A percentile compares a stretch with the other conserved stretches of the same genome.
Conservation (phyloP, 53 echinoderm and acorn worm species). For the Astropecten irregularis region DNA sequence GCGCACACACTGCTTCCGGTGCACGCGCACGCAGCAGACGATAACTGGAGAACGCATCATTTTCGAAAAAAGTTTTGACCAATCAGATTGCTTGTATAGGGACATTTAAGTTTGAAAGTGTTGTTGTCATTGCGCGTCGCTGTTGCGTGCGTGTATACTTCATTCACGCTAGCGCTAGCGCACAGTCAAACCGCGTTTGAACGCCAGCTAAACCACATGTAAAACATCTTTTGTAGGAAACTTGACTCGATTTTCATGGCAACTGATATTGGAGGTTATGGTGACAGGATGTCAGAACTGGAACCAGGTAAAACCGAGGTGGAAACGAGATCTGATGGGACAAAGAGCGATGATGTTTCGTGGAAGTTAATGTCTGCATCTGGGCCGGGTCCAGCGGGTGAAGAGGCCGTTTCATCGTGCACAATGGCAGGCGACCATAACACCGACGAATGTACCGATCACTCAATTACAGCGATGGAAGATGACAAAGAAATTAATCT, state of each 20-base stretch:
- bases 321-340: background rate
- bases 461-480: background rate
- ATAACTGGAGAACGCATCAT: too few relatives aligned
- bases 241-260: slow-evolving; percentile 23
- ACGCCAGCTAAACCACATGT: slow-evolving; percentile 39
- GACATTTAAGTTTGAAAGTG: slow-evolving; percentile 18
- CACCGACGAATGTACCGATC: background rate
- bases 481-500: too few relatives aligned
- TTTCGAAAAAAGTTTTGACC: too few relatives aligned
- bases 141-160: slow-evolving; percentile 24
- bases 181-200: background rate
- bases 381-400: background rate
- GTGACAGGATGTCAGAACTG: slow-evolving; percentile 27
- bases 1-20: too few relatives aligned
- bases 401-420: background rate
- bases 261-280: slow-evolving; percentile 16
- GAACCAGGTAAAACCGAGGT: background rate
- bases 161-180: slow-evolving; percentile 14
- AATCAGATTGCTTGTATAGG: slow-evolving; percentile 11
- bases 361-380: background rate
- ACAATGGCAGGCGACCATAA: background rate
- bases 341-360: background rate
- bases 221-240: background rate
- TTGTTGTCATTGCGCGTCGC: slow-evolving; percentile 9
- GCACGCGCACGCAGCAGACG: too few relatives aligned